Percentiles rank a stretch among this genome's conserved stretches.
phyloP scores from a whole-genome alignment of 2,888 invertebrate species.

The Sarcophaga variegata region DNA sequence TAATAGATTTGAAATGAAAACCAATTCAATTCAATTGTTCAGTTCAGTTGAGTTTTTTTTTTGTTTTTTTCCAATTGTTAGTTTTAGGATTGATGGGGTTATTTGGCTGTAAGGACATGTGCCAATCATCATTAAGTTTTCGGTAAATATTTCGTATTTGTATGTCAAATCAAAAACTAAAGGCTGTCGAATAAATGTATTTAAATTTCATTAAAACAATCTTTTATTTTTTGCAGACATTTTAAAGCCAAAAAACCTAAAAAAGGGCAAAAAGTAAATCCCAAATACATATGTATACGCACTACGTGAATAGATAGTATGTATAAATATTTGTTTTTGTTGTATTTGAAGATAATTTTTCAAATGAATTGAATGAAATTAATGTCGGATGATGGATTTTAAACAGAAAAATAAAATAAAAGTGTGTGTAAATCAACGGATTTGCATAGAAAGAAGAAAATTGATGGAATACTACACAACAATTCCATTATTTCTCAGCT shows the following conservation, averaged over 20 bases:
- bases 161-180: conserved; percentile 55
- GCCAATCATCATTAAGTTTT: conserved; percentile 65
- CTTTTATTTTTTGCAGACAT: conserved; percentile 8
- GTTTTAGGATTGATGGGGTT: background rate
- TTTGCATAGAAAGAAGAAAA: background rate
- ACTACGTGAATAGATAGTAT: no score
- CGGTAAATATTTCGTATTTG: conserved; percentile 24
- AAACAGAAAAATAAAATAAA: background rate
- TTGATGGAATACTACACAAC: background rate
- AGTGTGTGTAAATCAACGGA: background rate
- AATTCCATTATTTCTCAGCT: background rate
- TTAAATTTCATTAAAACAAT: background rate
- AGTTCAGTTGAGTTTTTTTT: background rate
- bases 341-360: background rate
- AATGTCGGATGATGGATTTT: background rate
- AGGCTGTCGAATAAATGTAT: conserved; percentile 49
- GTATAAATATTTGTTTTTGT: no score
- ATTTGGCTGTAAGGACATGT: conserved; percentile 52
- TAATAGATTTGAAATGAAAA: background rate
- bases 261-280: background rate
- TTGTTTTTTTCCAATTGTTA: background rate
- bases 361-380: background rate
- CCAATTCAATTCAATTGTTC: background rate
- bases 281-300: no score
- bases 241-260: background rate